Percentiles rank a stretch among this genome's conserved stretches.
Conservation (phyloP, 2,888 invertebrate genomes). For the Frankliniella fusca region DNA sequence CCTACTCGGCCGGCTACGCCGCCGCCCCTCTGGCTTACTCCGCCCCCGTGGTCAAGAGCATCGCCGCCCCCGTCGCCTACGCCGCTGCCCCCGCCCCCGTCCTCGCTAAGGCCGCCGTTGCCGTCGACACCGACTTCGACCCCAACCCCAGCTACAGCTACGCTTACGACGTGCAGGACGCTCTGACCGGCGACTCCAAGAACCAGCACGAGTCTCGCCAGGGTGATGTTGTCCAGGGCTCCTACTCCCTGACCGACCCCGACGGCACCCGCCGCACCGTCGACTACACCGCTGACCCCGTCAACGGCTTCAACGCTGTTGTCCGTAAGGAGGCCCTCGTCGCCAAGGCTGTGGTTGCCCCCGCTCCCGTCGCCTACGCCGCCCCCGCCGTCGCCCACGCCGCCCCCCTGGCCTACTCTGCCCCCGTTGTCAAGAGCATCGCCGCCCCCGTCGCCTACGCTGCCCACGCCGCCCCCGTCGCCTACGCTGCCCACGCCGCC, state of each 20-base stretch:
- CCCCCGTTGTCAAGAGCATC: conserved; percentile 32
- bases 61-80: conserved; percentile 20
- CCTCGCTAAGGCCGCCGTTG: not conserved
- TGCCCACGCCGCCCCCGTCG: conserved; percentile 9
- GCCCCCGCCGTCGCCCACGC: conserved; percentile 34
- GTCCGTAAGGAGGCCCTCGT: conserved; percentile 36
- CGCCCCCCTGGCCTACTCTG: conserved; percentile 30
- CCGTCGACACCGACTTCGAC: conserved; percentile 34
- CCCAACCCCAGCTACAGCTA: conserved; percentile 39
- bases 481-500: conserved; percentile 10
- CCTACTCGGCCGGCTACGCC: conserved; percentile 30
- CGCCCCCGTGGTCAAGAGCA: conserved; percentile 20
- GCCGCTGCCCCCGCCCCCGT: conserved; percentile 17
- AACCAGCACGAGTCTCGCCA: conserved; percentile 39
- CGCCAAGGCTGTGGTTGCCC: conserved; percentile 32
- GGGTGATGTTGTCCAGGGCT: conserved; percentile 39
- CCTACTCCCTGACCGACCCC: conserved; percentile 38
- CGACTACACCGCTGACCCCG: conserved; percentile 39
- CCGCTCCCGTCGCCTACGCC: conserved; percentile 36
- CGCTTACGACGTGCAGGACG: conserved; percentile 39
- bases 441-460: not conserved
- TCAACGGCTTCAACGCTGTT: conserved; percentile 39
- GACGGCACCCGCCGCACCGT: conserved; percentile 40
- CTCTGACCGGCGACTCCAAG: conserved; percentile 39
- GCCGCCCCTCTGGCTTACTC: conserved; percentile 27